phyloP scores from a whole-genome alignment of 2,113 vertebrate species.

The Arizona elegans region DNA sequence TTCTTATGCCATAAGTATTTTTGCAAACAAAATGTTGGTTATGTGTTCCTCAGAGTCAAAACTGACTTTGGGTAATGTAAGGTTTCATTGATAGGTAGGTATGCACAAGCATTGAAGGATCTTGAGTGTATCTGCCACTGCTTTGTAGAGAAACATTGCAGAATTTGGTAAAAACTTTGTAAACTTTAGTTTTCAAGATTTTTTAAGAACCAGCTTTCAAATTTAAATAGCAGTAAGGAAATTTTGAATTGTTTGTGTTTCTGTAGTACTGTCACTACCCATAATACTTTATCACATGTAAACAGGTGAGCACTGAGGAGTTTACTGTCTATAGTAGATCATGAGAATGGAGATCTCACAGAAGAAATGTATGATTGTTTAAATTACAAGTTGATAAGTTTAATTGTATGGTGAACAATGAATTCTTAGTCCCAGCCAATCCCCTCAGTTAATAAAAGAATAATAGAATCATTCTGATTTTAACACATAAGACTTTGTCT shows the following conservation, averaged over 20 bases:
- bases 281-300: not conserved
- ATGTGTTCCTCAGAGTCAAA: not conserved
- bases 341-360: not conserved
- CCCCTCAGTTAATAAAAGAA: not conserved
- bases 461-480: not conserved
- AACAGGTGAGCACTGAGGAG: not conserved
- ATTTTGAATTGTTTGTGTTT: not conserved
- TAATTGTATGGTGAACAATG: not conserved
- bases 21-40: not conserved
- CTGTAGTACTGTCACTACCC: not conserved
- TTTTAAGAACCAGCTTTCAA: not conserved
- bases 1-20: not conserved
- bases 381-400: not conserved
- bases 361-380: not conserved
- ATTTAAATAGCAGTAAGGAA: not conserved
- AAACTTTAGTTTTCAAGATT: not conserved
- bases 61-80: not conserved
- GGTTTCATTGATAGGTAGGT: not conserved
- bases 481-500: not conserved
- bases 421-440: not conserved
- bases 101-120: not conserved
- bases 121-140: not conserved
- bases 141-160: not conserved
- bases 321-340: not conserved
- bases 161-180: not conserved